Percentiles rank a stretch among this genome's conserved stretches.
Conservation (phyloP, 2,888 invertebrate genomes). For the Drosophila lutescens region DNA sequence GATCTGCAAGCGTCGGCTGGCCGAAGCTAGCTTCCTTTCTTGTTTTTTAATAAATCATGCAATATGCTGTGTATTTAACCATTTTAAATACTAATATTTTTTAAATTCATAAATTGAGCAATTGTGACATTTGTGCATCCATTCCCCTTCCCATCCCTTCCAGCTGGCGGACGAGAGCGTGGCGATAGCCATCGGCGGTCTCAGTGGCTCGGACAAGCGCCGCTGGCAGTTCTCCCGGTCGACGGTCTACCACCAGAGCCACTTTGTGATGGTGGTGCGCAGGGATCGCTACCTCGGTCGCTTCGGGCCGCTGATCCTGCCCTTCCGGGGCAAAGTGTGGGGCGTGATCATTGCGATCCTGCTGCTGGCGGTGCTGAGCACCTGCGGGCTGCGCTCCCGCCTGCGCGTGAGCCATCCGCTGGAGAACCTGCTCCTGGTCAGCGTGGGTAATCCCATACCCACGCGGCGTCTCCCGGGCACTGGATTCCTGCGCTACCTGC, state of each 20-base stretch:
- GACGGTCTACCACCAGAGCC: conserved; percentile 64
- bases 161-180: conserved; percentile 49
- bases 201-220: conserved; percentile 63
- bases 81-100: no score
- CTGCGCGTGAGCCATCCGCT: conserved; percentile 48
- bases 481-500: conserved; percentile 68
- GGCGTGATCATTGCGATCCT: conserved; percentile 33
- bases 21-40: no score
- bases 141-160: no score
- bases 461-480: conserved; percentile 46
- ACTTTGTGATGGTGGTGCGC: conserved; percentile 69
- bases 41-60: no score
- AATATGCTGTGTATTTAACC: no score
- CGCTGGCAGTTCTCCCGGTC: conserved; percentile 63
- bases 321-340: conserved; percentile 71
- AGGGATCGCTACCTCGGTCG: conserved; percentile 51
- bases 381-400: conserved; percentile 29
- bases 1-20: no score
- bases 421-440: conserved; percentile 55
- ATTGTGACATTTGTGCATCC: no score
- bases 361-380: conserved; percentile 23
- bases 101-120: no score
- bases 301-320: conserved; percentile 57
- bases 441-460: conserved; percentile 71
- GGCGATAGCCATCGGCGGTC: conserved; percentile 75